phyloP scores from a whole-genome alignment of 1,140 invertebrate species.

The Whitmania pigra region DNA sequence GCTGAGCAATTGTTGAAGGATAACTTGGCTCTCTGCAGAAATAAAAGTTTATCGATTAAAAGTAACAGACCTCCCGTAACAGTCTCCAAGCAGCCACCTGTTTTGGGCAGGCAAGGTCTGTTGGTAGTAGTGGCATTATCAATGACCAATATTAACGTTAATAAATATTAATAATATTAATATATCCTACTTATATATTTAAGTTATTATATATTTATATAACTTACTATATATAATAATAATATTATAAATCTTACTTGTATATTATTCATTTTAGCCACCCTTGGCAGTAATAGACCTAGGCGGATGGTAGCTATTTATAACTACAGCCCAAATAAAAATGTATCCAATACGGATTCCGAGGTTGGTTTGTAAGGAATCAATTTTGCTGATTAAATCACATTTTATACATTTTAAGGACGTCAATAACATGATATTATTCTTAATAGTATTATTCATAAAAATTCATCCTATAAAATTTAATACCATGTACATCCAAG shows the following conservation, averaged over 20 bases:
- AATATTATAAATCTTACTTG: neutral
- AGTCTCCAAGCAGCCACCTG: constrained; percentile 15
- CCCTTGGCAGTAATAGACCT: constrained; percentile 45
- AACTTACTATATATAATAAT: too few species aligned
- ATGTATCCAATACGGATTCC: constrained; percentile 94
- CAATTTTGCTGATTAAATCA: neutral
- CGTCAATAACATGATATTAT: neutral
- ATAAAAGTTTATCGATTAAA: constrained; percentile 22
- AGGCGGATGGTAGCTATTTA: constrained; percentile 93
- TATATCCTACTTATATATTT: too few species aligned
- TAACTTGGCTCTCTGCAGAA: constrained; percentile 36
- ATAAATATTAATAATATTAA: too few species aligned
- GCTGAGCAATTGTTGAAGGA: constrained; percentile 38
- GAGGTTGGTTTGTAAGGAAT: constrained; percentile 54
- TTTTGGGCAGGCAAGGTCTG: constrained; percentile 45
- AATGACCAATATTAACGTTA: constrained; percentile 39
- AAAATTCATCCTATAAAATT: too few species aligned
- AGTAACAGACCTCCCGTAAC: neutral
- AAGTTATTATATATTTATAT: too few species aligned
- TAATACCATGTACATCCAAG: neutral
- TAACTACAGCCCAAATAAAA: constrained; percentile 87
- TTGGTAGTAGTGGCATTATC: constrained; percentile 71
- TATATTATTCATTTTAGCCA: neutral
- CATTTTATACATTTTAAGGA: neutral
- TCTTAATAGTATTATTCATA: neutral